These are phyloP conservation scores for Gari tellinella DNA, from an alignment of 2,888 invertebrate genomes.

Conservation along the genomic window DNA sequence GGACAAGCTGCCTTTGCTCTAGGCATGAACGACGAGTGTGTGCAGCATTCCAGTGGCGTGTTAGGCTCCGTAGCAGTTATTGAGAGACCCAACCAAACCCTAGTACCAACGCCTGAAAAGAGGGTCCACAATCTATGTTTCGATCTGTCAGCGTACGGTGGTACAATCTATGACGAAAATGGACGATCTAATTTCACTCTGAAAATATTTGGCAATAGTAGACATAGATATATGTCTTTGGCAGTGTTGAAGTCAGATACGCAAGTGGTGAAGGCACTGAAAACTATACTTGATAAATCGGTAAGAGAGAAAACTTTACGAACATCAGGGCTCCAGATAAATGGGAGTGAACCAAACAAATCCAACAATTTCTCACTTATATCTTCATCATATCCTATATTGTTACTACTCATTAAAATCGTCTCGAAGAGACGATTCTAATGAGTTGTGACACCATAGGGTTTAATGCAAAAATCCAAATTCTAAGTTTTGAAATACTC, in stretches of 20 bases:
- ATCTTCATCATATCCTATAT: no score
- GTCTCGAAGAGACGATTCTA: no score
- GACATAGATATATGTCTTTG: conserved; percentile 78
- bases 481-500: no score
- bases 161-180: conserved; percentile 60
- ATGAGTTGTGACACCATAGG: no score
- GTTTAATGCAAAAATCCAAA: no score
- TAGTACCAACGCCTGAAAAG: conserved; percentile 71
- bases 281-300: conserved; percentile 80
- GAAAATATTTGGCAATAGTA: conserved; percentile 80
- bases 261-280: conserved; percentile 77
- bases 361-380: no score
- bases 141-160: conserved; percentile 79
- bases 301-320: no score
- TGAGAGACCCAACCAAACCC: conserved; percentile 69
- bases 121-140: conserved; percentile 78
- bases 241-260: conserved; percentile 80
- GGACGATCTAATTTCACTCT: conserved; percentile 74
- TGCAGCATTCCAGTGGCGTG: conserved; percentile 75
- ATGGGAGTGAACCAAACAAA: no score
- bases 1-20: conserved; percentile 76
- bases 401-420: no score
- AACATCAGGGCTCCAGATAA: no score
- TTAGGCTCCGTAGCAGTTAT: conserved; percentile 81
- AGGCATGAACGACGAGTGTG: conserved; percentile 79